Conservation (phyloP, 1,140 invertebrate species). For the Cotesia chilonis region DNA sequence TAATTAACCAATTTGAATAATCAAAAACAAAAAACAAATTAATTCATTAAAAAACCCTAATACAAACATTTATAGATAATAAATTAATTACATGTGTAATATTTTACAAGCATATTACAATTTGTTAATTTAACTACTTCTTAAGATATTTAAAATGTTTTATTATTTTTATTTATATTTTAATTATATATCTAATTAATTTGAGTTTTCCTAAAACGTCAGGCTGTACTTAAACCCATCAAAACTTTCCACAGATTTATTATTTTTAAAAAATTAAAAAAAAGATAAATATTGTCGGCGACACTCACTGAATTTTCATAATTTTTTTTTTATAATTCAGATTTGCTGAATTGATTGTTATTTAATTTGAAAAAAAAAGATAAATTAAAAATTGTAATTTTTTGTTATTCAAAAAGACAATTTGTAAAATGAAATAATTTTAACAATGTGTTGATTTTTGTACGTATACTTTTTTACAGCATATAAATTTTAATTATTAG, state of each 20-base stretch:
- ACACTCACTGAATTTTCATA: conserved; percentile 65
- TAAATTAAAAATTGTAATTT: background rate
- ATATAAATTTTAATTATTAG: conserved; percentile 38
- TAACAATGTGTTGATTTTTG: conserved; percentile 61
- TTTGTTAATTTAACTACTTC: background rate
- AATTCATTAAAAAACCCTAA: background rate
- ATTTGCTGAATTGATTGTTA: conserved; percentile 47
- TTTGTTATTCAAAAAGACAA: conserved; percentile 52
- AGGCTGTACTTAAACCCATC: conserved; percentile 50
- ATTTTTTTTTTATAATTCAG: conserved; percentile 49
- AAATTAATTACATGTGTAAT: conserved; percentile 8
- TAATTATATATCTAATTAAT: background rate
- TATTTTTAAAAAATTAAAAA: conserved; percentile 48
- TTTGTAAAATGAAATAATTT: conserved; percentile 52
- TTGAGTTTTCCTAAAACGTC: conserved; percentile 51
- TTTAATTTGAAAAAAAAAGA: background rate
- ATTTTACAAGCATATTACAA: background rate
- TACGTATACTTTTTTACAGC: conserved; percentile 63
- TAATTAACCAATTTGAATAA: background rate
- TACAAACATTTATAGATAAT: background rate
- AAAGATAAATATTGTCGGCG: conserved; percentile 60
- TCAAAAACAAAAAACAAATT: background rate
- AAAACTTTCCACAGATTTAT: conserved; percentile 60
- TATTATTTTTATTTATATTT: conserved; percentile 9
- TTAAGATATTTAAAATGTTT: conserved; percentile 6